Evolutionary conservation across 1,140 invertebrate species (phyloP).

Genomic region (Gonatopus flavifemur): DNA sequence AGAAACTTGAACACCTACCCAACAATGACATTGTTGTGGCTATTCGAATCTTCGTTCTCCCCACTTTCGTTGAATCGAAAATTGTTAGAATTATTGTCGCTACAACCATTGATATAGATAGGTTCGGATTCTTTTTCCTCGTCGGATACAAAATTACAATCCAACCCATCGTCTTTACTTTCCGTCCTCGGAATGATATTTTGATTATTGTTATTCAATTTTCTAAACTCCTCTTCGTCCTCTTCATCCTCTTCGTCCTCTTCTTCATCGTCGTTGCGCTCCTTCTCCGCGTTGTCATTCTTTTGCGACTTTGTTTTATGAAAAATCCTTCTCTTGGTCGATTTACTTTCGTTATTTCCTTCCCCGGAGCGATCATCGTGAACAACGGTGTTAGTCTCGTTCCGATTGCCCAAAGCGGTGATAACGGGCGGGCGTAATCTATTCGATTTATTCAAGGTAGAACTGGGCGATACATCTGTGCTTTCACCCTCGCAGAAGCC

Average conservation of each 20-base stretch:
- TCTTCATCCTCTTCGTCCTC: conserved; percentile 1
- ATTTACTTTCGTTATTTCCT: conserved; percentile 8
- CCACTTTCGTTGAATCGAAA: conserved; percentile 7
- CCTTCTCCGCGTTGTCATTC: no score
- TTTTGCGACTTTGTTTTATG: conserved; percentile 15
- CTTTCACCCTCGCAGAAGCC: conserved; percentile 55
- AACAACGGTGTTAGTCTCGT: conserved; percentile 30
- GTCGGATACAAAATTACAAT: conserved; percentile 50
- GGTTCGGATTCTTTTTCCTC: conserved; percentile 45
- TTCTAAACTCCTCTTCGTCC: no score
- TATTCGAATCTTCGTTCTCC: conserved; percentile 21
- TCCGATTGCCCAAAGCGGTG: conserved; percentile 36
- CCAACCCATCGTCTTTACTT: conserved; percentile 53
- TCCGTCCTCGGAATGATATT: conserved; percentile 43
- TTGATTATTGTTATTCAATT: no score
- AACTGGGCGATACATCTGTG: conserved; percentile 46
- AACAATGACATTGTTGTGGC: conserved; percentile 31
- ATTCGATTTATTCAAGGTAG: conserved; percentile 48
- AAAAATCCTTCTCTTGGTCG: conserved; percentile 12
- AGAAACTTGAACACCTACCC: no score
- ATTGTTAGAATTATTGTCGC: conserved; percentile 38
- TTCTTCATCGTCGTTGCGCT: no score
- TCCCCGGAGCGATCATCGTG: conserved; percentile 18
- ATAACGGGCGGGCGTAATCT: conserved; percentile 37
- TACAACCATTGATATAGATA: conserved; percentile 48